Evolutionary conservation across 2,113 vertebrate genomes (phyloP).

Genomic region (Mastomys coucha): DNA sequence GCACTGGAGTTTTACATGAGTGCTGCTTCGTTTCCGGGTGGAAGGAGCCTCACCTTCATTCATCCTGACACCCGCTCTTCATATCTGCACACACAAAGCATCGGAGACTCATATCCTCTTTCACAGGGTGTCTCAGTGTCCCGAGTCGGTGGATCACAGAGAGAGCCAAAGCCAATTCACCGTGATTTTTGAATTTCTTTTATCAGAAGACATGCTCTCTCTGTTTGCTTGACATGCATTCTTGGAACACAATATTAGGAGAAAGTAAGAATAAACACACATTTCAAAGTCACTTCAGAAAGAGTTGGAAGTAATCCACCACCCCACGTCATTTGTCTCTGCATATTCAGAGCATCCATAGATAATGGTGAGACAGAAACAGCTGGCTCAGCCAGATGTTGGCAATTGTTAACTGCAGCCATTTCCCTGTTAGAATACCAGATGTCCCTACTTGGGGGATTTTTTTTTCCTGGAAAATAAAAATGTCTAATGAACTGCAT

Average conservation of each 20-base stretch:
- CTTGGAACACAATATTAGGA: neutral
- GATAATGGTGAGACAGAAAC: constrained; percentile 70
- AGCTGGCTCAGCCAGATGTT: constrained; percentile 80
- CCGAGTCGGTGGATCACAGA: neutral
- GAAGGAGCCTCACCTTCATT: neutral
- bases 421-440: constrained; percentile 77
- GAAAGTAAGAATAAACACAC: constrained; percentile 40
- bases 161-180: neutral
- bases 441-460: constrained; percentile 66
- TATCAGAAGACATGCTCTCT: neutral
- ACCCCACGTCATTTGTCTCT: constrained; percentile 55
- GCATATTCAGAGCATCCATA: constrained; percentile 49
- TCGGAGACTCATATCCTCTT: neutral
- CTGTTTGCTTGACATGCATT: constrained; percentile 43
- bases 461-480: constrained; percentile 61
- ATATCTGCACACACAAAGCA: neutral
- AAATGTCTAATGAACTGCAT: constrained; percentile 54
- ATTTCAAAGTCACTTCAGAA: constrained; percentile 77
- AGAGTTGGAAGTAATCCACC: constrained; percentile 70
- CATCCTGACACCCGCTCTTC: neutral
- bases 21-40: neutral
- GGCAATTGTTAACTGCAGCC: constrained; percentile 78
- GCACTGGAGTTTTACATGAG: neutral
- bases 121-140: neutral
- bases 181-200: constrained; percentile 10